Evolutionary conservation across 2,113 vertebrate genomes (phyloP).

Genomic region (Spea bombifrons): DNA sequence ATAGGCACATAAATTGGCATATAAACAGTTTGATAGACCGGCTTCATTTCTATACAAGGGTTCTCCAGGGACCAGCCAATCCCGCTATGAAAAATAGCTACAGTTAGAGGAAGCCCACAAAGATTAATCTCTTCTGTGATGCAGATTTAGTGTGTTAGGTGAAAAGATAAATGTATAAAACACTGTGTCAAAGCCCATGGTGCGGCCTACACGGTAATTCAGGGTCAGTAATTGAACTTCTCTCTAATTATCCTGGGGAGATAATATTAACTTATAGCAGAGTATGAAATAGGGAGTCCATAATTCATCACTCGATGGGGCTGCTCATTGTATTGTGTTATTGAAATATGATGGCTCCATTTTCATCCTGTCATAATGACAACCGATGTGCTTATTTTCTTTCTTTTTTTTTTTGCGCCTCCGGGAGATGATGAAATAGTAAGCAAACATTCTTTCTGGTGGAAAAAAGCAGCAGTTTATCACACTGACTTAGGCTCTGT

Average conservation of each 20-base stretch:
- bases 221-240: constrained; percentile 96
- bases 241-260: constrained; percentile 97
- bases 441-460: constrained; percentile 90
- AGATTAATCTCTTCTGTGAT: constrained; percentile 90
- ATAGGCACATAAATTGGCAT: constrained; percentile 75
- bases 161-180: constrained; percentile 94
- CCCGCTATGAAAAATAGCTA: constrained; percentile 79
- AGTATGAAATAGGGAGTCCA: constrained; percentile 78
- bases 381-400: constrained; percentile 97
- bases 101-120: constrained; percentile 64
- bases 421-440: constrained; percentile 94
- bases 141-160: constrained; percentile 85
- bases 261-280: constrained; percentile 95
- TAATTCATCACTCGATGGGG: constrained; percentile 87
- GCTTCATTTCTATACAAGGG: constrained; percentile 80
- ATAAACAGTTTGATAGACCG: constrained; percentile 77
- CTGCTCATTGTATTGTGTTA: constrained; percentile 84
- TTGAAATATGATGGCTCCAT: constrained; percentile 99
- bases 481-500: constrained; percentile 64
- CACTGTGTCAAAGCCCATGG: constrained; percentile 78
- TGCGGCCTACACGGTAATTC: constrained; percentile 78
- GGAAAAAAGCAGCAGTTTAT: constrained; percentile 81
- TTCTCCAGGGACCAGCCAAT: constrained; percentile 80
- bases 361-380: constrained; percentile 99
- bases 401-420: constrained; percentile 74